Evolutionary conservation across 2,888 invertebrate species (phyloP).

Genomic region (Heterodera filipjevi): DNA sequence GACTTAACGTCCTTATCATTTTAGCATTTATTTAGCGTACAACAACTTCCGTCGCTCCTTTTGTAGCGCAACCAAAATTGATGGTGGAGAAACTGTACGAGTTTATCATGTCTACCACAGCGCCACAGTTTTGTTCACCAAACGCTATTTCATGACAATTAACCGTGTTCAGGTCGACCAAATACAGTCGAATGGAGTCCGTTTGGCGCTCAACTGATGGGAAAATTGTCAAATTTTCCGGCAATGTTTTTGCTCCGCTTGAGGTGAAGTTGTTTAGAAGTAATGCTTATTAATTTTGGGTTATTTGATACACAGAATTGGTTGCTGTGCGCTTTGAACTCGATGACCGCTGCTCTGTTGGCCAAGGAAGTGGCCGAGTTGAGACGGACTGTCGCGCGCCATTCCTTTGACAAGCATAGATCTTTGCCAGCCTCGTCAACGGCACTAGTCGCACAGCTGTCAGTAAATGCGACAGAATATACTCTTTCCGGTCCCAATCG

Average conservation of each 20-base stretch:
- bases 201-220: constrained; percentile 12
- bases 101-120: constrained; percentile 36
- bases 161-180: neutral
- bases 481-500: neutral
- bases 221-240: neutral
- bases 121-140: constrained; percentile 31
- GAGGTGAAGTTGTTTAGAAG: neutral
- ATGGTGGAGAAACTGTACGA: constrained; percentile 36
- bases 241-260: constrained; percentile 14
- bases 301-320: constrained; percentile 18
- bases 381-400: neutral
- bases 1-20: no score
- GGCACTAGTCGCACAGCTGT: constrained; percentile 4
- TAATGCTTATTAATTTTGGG: no score
- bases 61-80: constrained; percentile 15
- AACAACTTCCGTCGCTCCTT: neutral
- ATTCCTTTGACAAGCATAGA: neutral
- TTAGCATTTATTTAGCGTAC: neutral
- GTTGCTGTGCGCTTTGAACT: constrained; percentile 15
- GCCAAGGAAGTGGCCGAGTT: neutral
- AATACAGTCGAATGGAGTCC: constrained; percentile 14
- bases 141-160: neutral
- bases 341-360: neutral
- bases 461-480: neutral
- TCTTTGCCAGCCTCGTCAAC: neutral